Evolutionary conservation across 2,797 vertebrate species (phyloP).

Genomic region (Steatocranus sp.): DNA sequence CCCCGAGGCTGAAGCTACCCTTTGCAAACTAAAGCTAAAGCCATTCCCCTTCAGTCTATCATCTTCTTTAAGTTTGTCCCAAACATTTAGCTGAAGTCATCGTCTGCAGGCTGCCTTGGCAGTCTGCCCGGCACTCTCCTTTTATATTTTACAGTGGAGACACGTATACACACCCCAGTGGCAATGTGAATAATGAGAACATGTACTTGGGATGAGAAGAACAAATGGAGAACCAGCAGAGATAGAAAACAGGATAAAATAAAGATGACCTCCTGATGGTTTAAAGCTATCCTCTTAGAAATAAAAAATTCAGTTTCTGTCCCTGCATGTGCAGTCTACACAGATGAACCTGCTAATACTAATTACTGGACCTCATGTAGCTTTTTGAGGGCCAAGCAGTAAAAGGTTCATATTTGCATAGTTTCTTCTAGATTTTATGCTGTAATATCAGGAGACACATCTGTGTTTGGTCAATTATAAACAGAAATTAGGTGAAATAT

Average conservation of each 20-base stretch:
- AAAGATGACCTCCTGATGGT: constrained; percentile 42
- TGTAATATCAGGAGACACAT: neutral
- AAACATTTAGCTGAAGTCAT: constrained; percentile 35
- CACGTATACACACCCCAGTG: constrained; percentile 37
- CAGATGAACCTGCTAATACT: neutral
- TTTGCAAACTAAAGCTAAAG: neutral
- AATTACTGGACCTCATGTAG: neutral
- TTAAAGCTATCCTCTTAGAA: neutral
- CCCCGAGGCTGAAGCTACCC: neutral
- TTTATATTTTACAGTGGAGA: constrained; percentile 41
- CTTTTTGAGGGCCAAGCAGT: neutral
- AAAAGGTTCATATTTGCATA: neutral
- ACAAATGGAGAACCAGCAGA: constrained; percentile 29
- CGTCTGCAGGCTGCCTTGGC: constrained; percentile 42
- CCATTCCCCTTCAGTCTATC: neutral
- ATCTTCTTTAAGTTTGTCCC: constrained; percentile 23
- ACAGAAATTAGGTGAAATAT: neutral
- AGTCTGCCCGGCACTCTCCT: constrained; percentile 9
- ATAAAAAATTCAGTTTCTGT: neutral
- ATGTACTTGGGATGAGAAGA: constrained; percentile 42
- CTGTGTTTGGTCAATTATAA: neutral
- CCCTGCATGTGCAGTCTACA: neutral
- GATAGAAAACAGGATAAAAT: constrained; percentile 46
- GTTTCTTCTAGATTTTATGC: neutral
- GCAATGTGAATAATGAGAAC: constrained; percentile 56